Evolutionary conservation across 2,113 vertebrate species (phyloP).

Genomic region (Mobula hypostoma): DNA sequence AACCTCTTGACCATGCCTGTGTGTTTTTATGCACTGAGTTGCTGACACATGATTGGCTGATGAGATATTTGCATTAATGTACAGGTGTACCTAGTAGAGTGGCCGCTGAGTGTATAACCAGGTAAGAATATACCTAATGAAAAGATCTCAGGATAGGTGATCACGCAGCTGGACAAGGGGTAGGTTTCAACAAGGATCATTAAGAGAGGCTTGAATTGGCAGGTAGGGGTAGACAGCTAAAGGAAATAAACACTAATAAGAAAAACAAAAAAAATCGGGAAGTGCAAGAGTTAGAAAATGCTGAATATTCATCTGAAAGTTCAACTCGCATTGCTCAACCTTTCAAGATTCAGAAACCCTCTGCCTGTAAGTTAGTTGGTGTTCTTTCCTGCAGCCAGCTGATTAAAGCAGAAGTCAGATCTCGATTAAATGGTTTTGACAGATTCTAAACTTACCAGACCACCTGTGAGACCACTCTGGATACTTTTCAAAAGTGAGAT

Average conservation of each 20-base stretch:
- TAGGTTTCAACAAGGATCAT: background rate
- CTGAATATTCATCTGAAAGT: background rate
- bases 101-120: too few relatives aligned
- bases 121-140: background rate
- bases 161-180: background rate
- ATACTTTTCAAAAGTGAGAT: background rate
- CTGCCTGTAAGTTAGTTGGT: background rate
- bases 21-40: too few relatives aligned
- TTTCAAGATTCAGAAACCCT: background rate
- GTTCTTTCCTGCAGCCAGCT: background rate
- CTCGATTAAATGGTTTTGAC: background rate
- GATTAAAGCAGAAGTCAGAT: background rate
- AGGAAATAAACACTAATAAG: background rate
- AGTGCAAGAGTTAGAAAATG: background rate
- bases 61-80: too few relatives aligned
- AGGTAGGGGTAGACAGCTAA: background rate
- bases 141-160: background rate
- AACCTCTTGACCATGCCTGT: too few relatives aligned
- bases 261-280: background rate
- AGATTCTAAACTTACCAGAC: background rate
- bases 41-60: too few relatives aligned
- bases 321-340: background rate
- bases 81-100: too few relatives aligned
- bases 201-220: background rate
- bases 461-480: slow-evolving; percentile 20